Base-by-base conservation (phyloP, 2,113 vertebrate species). In the Takifugu flavidus region DNA sequence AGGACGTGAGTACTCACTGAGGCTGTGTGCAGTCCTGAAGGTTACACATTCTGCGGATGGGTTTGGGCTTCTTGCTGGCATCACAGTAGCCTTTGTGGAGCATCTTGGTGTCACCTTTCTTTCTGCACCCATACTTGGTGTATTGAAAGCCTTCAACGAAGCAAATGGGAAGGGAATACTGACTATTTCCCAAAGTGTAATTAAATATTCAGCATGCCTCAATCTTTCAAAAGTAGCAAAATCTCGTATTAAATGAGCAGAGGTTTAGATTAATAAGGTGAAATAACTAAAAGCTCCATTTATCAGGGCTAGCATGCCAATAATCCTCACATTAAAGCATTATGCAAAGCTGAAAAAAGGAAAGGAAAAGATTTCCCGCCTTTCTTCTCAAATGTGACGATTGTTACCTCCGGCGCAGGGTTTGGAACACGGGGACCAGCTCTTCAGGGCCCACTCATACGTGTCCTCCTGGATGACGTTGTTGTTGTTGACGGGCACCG, bases 391-490 rank as follows among this genome's bases (percentile, higher is more conserved):
- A 49, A 54, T 59, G 6, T 43, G 67, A 65, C 60, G 5, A 46
- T 10, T 3, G 2, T 89, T 91, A 96, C 97, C 97, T 94, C 94
- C 95, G 1, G 93, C 92, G 5, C 97, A 99, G 6, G 94, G 92
- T 69, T 93, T 94, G 75, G 96, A 95, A 54, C 97, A 98, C 1
- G 93, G 94, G 0, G 96, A 98, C 97, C 97, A 99, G 66, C 91
- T 98, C 90, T 98, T 99, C 52, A 99, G 81, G 0, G 95, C 97
- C 97, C 96, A 99, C 79, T 99, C 96, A 0, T 94, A 99, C 0
- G 85, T 65, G 56, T 98, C 96, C 56, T 98, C 96, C 81, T 95
- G 95, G 34, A 99, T 94, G 5, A 99, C 94, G 0, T 98, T 98
- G 89, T 99, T 99, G 87, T 92, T 97, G 89, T 93, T 95, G 82